phyloP scores from a whole-genome alignment of 2,888 invertebrate genomes.

The Biston betularia region DNA sequence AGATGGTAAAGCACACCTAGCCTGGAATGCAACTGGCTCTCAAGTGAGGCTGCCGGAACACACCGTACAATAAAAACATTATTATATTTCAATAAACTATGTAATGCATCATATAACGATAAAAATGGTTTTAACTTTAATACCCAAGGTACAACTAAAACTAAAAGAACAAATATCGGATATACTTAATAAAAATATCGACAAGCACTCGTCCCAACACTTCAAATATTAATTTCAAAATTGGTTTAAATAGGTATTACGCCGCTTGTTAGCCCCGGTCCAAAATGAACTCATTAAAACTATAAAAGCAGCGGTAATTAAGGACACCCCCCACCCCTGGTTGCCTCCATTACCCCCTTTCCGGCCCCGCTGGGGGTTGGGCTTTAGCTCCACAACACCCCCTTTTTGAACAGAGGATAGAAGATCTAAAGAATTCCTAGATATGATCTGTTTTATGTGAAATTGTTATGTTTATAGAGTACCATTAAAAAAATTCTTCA shows the following conservation, averaged over 20 bases:
- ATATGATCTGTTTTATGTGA: conserved; percentile 38
- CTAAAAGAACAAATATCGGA: no score
- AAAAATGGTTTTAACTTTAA: no score
- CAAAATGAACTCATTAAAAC: conserved; percentile 91
- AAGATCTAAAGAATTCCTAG: conserved; percentile 42
- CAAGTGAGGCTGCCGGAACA: no score
- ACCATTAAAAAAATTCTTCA: no score
- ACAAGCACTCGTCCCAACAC: conserved; percentile 58
- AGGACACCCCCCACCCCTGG: conserved; percentile 68
- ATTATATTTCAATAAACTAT: no score
- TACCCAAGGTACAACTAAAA: no score
- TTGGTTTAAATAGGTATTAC: conserved; percentile 85
- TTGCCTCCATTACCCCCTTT: conserved; percentile 54
- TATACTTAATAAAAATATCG: conserved; percentile 49
- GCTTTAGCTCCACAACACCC: conserved; percentile 62
- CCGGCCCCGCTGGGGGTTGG: conserved; percentile 58
- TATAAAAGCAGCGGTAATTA: conserved; percentile 91
- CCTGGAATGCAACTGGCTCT: no score
- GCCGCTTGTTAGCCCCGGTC: conserved; percentile 88
- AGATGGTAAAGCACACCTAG: no score
- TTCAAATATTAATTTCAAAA: conserved; percentile 84
- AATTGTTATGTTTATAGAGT: not conserved
- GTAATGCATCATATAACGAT: no score
- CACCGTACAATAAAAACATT: no score
- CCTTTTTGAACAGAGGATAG: conserved; percentile 50